Percentiles rank a stretch among this genome's conserved stretches.
phyloP scores from a whole-genome alignment of 1,140 invertebrate species.

The Leptinotarsa defecta region DNA sequence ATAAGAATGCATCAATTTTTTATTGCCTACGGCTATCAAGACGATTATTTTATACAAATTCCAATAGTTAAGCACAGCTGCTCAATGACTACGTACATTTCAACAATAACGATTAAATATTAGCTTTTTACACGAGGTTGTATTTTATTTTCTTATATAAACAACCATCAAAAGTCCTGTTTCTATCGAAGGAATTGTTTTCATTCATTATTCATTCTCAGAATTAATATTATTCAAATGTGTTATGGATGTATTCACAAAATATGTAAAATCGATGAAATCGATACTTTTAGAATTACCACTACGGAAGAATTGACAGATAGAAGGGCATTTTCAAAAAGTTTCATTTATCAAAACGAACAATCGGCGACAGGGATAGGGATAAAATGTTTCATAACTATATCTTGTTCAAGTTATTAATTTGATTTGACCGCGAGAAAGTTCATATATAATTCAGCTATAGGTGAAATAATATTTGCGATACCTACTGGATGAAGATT shows the following conservation, averaged over 20 bases:
- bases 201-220: neutral
- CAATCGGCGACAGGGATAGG: too few relatives aligned
- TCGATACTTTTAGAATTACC: too few relatives aligned
- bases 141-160: neutral
- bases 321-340: too few relatives aligned
- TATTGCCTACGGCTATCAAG: neutral
- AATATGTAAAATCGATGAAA: too few relatives aligned
- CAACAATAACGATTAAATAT: constrained; percentile 1
- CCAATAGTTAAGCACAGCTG: neutral
- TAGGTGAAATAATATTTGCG: too few relatives aligned
- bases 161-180: neutral
- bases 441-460: too few relatives aligned
- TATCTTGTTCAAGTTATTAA: too few relatives aligned
- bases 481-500: too few relatives aligned
- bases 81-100: neutral
- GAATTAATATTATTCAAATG: neutral
- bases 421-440: too few relatives aligned
- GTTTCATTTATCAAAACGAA: too few relatives aligned
- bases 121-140: neutral
- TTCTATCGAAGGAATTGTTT: neutral
- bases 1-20: neutral
- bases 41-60: neutral
- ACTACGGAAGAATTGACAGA: too few relatives aligned
- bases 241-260: neutral
- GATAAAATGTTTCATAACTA: too few relatives aligned